Conservation (phyloP, 2,888 invertebrate genomes). For the Hirtodrosophila cameraria region DNA sequence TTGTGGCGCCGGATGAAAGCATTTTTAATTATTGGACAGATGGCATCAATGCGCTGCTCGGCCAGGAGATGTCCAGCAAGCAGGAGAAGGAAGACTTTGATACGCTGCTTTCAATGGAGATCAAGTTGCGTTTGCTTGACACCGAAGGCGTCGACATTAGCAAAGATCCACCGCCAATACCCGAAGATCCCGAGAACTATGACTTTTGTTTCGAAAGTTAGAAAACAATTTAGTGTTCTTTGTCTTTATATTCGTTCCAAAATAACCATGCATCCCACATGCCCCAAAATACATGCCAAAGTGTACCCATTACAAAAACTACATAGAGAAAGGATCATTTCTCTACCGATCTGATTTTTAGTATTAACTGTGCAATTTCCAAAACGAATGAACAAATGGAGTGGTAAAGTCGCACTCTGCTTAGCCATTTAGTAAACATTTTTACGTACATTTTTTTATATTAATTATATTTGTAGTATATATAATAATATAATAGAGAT, state of each 20-base stretch:
- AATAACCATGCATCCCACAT: slow-evolving; percentile 24
- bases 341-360: slow-evolving; percentile 51
- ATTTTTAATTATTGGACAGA: slow-evolving; percentile 97
- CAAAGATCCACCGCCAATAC: slow-evolving; percentile 95
- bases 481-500: slow-evolving; percentile 58
- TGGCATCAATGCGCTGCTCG: slow-evolving; percentile 95
- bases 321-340: slow-evolving; percentile 6
- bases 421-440: slow-evolving; percentile 62
- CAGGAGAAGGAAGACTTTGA: slow-evolving; percentile 95
- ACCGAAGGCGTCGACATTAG: slow-evolving; percentile 98
- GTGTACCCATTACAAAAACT: slow-evolving; percentile 56
- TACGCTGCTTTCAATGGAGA: slow-evolving; percentile 97
- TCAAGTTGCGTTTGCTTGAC: slow-evolving; percentile 95
- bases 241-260: slow-evolving; percentile 14
- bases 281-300: slow-evolving; percentile 68
- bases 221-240: slow-evolving; percentile 23
- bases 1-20: slow-evolving; percentile 95
- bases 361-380: slow-evolving; percentile 72
- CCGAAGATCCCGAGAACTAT: slow-evolving; percentile 96
- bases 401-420: slow-evolving; percentile 8
- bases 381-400: slow-evolving; percentile 46
- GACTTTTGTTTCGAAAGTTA: slow-evolving; percentile 87
- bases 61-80: slow-evolving; percentile 94
- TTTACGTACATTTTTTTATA: slow-evolving; percentile 50
- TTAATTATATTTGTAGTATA: slow-evolving; percentile 63